Percentiles rank a stretch among this genome's conserved stretches.
Conservation (phyloP, 2,797 vertebrate species). For the Austrolebias charrua region DNA sequence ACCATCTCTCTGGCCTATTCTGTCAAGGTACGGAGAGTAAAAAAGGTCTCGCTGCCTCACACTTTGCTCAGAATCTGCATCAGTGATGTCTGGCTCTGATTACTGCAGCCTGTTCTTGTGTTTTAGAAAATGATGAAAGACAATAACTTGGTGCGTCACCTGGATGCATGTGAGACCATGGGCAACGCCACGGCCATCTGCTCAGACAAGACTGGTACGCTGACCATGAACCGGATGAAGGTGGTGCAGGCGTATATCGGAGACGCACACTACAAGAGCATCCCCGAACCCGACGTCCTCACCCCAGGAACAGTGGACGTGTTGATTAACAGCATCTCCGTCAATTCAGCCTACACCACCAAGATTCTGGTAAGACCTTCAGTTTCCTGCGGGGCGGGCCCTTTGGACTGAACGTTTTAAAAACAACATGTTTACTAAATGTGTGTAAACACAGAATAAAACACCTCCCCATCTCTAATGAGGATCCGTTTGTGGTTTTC, state of each 20-base stretch:
- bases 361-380: conserved; percentile 89
- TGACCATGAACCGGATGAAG: conserved; percentile 98
- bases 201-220: conserved; percentile 95
- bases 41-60: background rate
- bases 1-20: conserved; percentile 98
- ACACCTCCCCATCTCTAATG: no score
- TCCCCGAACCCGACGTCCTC: conserved; percentile 87
- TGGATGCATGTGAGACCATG: conserved; percentile 98
- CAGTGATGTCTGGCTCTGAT: background rate
- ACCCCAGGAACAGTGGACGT: conserved; percentile 82
- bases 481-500: background rate
- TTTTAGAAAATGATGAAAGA: conserved; percentile 99
- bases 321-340: conserved; percentile 89
- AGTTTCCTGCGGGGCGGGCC: no score
- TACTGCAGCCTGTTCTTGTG: background rate
- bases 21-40: conserved; percentile 85
- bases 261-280: conserved; percentile 81
- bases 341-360: conserved; percentile 96
- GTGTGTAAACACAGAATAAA: no score
- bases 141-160: conserved; percentile 95
- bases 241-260: conserved; percentile 92
- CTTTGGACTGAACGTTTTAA: no score
- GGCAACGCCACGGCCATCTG: conserved; percentile 98
- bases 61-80: background rate
- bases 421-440: no score